A percentile compares a stretch with the other conserved stretches of the same genome.
These are phyloP conservation scores for Sarcophaga subvicina DNA, from an alignment of 2,888 invertebrate species.

Conservation along the genomic window DNA sequence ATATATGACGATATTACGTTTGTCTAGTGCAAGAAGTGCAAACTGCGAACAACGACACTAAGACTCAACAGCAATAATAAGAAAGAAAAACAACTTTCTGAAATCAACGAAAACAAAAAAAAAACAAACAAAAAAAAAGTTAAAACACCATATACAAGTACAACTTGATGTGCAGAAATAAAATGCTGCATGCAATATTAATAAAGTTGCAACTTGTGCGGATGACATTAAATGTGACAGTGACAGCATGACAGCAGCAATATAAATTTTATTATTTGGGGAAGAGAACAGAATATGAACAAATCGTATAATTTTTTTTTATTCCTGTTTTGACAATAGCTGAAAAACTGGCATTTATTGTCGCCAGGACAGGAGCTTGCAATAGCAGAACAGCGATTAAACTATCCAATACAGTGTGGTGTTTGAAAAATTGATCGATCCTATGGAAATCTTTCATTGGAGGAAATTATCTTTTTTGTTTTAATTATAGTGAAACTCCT, in stretches of 20 bases:
- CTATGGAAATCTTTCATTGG: no score
- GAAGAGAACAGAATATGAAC: conserved; percentile 26
- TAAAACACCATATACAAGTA: conserved; percentile 20
- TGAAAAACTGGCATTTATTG: not conserved
- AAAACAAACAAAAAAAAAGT: not conserved
- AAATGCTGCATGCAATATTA: conserved; percentile 71
- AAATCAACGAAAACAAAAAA: not conserved
- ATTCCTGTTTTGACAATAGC: conserved; percentile 18
- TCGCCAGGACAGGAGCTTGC: conserved; percentile 1
- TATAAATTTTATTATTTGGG: conserved; percentile 53
- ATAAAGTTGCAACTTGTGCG: conserved; percentile 72
- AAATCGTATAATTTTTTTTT: conserved; percentile 26
- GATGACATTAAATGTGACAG: conserved; percentile 65
- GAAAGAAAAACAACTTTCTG: not conserved
- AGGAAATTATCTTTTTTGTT: no score
- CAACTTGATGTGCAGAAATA: conserved; percentile 76
- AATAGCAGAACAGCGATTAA: not conserved
- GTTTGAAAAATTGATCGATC: no score
- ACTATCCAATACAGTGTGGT: no score
- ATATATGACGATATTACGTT: conserved; percentile 23
- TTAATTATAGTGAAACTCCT: no score
- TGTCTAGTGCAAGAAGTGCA: conserved; percentile 2
- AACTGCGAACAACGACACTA: conserved; percentile 3
- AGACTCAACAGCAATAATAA: not conserved
- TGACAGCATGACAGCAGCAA: conserved; percentile 41